Evolutionary conservation across 2,888 invertebrate species (phyloP).

Genomic region (Syrphus vitripennis): DNA sequence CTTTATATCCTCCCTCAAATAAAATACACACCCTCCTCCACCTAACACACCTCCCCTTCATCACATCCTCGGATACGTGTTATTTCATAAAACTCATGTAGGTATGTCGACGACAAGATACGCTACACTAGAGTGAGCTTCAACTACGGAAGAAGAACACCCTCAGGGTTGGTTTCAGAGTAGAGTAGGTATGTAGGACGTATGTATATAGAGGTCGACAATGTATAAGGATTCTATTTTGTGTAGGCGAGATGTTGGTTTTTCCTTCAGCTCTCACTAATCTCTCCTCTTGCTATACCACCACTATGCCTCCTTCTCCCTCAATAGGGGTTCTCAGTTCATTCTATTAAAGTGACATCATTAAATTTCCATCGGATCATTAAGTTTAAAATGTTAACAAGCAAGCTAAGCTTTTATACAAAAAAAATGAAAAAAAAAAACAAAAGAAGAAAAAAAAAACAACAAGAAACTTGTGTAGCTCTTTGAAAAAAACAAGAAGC

Average conservation of each 20-base stretch:
- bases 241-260: not conserved
- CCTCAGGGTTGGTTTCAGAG: not conserved
- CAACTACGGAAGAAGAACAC: slow-evolving; percentile 8
- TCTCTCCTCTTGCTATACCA: not conserved
- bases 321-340: slow-evolving; percentile 39
- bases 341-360: slow-evolving; percentile 72
- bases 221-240: slow-evolving; percentile 29
- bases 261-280: slow-evolving; percentile 25
- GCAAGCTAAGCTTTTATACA: slow-evolving; percentile 63
- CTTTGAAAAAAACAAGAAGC: slow-evolving; percentile 18
- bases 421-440: slow-evolving; percentile 21
- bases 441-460: not conserved
- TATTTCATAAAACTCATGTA: slow-evolving; percentile 59
- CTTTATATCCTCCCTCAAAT: too few relatives aligned
- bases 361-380: slow-evolving; percentile 72
- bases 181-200: not conserved
- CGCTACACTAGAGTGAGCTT: slow-evolving; percentile 26
- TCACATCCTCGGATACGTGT: slow-evolving; percentile 29
- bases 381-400: slow-evolving; percentile 72
- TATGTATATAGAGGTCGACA: not conserved
- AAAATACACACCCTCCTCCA: not conserved
- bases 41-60: not conserved
- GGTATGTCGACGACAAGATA: slow-evolving; percentile 34
- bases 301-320: not conserved
- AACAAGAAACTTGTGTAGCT: not conserved